These are phyloP conservation scores for Schlechtendalia chinensis DNA, from an alignment of 1,140 invertebrate genomes.

Conservation along the genomic window DNA sequence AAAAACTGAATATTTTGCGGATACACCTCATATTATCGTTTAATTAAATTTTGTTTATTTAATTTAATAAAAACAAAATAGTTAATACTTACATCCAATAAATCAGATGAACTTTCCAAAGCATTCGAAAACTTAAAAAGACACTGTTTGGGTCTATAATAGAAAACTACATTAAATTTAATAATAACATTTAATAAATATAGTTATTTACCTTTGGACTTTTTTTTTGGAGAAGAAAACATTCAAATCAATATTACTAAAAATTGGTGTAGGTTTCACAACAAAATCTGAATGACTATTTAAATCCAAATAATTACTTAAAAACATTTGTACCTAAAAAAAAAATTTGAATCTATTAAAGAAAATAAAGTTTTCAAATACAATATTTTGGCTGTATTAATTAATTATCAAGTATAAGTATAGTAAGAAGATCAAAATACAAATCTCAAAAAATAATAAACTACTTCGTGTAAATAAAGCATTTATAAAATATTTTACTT, in stretches of 20 bases:
- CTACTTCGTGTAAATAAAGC: not conserved
- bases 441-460: not conserved
- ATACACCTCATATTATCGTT: no score
- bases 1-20: no score
- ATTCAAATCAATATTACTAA: slow-evolving; percentile 44
- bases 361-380: not conserved
- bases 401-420: not conserved
- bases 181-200: not conserved
- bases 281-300: slow-evolving; percentile 40
- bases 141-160: slow-evolving; percentile 25
- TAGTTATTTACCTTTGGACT: slow-evolving; percentile 20
- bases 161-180: not conserved
- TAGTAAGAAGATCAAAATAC: no score
- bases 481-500: slow-evolving; percentile 56
- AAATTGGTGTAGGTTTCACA: slow-evolving; percentile 33
- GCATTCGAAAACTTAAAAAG: slow-evolving; percentile 46
- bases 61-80: not conserved
- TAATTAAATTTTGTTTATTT: not conserved
- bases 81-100: slow-evolving; percentile 28
- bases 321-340: slow-evolving; percentile 45
- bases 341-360: not conserved
- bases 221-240: slow-evolving; percentile 39
- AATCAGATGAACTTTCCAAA: slow-evolving; percentile 37
- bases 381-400: not conserved
- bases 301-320: slow-evolving; percentile 42